These are phyloP conservation scores for Azorinus chamasolen DNA, from an alignment of 2,888 invertebrate species.

Conservation along the genomic window DNA sequence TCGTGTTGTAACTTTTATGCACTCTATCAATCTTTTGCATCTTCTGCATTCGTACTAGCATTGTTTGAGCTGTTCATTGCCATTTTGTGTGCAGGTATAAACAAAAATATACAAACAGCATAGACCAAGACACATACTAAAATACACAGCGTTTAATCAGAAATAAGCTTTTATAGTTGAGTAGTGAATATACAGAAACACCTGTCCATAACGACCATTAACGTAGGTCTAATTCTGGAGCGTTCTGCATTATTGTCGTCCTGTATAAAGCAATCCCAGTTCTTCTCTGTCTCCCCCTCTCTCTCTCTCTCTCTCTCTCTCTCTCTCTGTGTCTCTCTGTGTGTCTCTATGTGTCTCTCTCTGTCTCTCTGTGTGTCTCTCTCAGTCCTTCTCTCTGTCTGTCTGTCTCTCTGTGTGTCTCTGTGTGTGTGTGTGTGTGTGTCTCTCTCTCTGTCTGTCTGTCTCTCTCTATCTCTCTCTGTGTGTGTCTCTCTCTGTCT, in stretches of 20 bases:
- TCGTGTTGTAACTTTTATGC: no score
- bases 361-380: neutral
- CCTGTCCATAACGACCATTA: no score
- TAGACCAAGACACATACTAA: no score
- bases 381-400: neutral
- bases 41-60: no score
- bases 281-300: constrained; percentile 4
- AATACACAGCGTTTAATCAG: no score
- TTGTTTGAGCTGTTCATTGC: no score
- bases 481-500: neutral
- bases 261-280: neutral
- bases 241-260: neutral
- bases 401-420: neutral
- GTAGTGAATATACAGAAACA: no score
- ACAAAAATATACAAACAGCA: no score
- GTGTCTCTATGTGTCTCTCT: neutral
- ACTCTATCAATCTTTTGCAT: no score
- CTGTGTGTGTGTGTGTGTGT: neutral
- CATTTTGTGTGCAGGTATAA: no score
- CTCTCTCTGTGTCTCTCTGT: constrained; percentile 4
- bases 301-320: constrained; percentile 10
- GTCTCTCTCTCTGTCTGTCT: neutral
- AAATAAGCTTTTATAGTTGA: no score
- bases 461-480: neutral
- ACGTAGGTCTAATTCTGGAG: no score